Evolutionary conservation across 30 jellyfish, hydroid and myxozoan species (phyloP).

Genomic region (Rhopilema esculentum): DNA sequence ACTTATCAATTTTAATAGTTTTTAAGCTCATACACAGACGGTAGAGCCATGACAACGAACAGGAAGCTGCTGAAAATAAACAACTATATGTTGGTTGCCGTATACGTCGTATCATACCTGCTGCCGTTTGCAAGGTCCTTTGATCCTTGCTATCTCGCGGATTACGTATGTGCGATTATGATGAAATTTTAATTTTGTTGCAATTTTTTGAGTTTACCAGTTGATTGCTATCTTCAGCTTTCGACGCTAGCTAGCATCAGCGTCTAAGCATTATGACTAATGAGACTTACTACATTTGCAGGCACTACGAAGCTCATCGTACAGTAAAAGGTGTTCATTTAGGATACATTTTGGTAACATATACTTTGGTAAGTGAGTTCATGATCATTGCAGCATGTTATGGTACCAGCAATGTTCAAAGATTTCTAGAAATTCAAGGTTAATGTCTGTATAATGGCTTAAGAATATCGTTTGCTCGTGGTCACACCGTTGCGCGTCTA

Average conservation of each 20-base stretch:
- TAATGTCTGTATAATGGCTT: no score
- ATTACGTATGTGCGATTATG: conserved; percentile 33
- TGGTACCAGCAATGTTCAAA: no score
- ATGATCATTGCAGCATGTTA: no score
- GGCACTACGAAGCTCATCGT: neutral
- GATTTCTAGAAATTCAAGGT: no score
- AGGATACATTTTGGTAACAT: no score
- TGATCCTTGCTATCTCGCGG: conserved; percentile 5
- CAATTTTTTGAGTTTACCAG: neutral
- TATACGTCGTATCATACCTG: conserved; percentile 15
- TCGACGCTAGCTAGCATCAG: neutral
- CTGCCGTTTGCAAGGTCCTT: neutral
- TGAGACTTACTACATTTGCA: neutral
- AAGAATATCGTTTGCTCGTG: no score
- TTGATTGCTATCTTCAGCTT: neutral
- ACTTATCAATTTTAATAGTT: conserved; percentile 39
- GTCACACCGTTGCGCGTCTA: no score
- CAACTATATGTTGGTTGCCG: neutral
- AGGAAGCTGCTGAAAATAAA: conserved; percentile 38
- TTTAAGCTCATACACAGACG: conserved; percentile 18
- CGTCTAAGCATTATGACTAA: neutral
- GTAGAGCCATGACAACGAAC: conserved; percentile 22
- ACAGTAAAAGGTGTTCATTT: no score
- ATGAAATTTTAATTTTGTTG: conserved; percentile 24
- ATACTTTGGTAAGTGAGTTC: no score